A percentile compares a stretch with the other conserved stretches of the same genome.
phyloP scores from a whole-genome alignment of 92 coral and sea anemone species.

The Zoanthus solanderi region DNA sequence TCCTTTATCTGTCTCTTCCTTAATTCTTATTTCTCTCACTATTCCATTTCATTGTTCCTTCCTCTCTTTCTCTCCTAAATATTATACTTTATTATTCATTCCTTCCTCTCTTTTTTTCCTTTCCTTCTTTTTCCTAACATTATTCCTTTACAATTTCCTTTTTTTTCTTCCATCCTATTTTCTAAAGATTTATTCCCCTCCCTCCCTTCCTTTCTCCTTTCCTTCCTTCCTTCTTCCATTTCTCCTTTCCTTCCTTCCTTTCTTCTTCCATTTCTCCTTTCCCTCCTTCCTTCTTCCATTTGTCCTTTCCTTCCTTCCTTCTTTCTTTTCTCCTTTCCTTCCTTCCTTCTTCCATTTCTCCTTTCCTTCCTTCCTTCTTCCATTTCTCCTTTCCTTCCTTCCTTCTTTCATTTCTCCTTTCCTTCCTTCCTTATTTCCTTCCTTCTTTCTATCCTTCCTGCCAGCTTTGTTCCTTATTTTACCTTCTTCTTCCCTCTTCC shows the following conservation, averaged over 20 bases:
- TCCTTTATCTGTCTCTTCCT: background rate
- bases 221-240: background rate
- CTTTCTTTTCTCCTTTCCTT: background rate
- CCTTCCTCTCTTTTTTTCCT: background rate
- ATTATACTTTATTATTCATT: no score
- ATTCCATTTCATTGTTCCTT: background rate
- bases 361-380: background rate
- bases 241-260: background rate
- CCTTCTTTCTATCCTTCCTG: background rate
- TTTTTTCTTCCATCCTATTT: background rate
- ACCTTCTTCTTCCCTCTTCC: background rate
- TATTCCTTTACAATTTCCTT: background rate
- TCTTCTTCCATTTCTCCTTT: background rate
- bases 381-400: background rate
- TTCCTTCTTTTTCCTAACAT: background rate
- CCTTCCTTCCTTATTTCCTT: background rate
- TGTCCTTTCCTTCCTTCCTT: background rate
- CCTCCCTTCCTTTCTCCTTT: background rate
- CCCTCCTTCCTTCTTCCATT: background rate
- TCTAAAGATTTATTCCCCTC: background rate
- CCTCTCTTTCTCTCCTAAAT: background rate
- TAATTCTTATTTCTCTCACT: background rate
- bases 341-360: background rate
- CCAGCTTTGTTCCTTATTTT: background rate
- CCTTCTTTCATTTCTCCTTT: background rate